Conservation (phyloP, 2,888 invertebrate species). For the Thymelicus acteon region DNA sequence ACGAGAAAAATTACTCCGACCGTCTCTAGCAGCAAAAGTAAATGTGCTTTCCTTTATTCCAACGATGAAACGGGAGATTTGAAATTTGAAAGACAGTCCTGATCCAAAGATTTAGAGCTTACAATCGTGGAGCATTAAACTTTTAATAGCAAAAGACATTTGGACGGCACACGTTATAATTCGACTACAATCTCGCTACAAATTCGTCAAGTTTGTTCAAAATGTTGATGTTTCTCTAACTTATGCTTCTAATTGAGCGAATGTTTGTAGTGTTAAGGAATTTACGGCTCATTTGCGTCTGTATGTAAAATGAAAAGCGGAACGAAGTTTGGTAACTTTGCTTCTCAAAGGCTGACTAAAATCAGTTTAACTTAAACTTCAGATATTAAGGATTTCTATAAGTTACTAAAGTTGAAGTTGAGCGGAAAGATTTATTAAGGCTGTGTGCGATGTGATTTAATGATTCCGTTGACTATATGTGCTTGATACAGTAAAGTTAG, state of each 20-base stretch:
- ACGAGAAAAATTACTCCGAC: conserved; percentile 4
- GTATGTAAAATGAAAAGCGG: conserved; percentile 19
- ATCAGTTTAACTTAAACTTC: background rate
- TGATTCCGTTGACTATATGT: background rate
- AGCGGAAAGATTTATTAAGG: background rate
- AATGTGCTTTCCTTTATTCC: conserved; percentile 28
- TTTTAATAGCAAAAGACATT: conserved; percentile 32
- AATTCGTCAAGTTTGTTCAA: conserved; percentile 57
- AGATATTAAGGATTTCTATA: background rate
- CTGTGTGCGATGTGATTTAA: background rate
- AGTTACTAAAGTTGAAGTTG: background rate
- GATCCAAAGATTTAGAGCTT: conserved; percentile 13
- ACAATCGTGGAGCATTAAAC: conserved; percentile 15
- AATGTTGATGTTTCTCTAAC: conserved; percentile 61
- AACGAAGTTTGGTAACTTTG: conserved; percentile 20
- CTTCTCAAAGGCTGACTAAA: background rate
- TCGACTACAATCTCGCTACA: conserved; percentile 47
- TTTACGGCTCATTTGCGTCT: conserved; percentile 24
- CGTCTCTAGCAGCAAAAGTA: conserved; percentile 24
- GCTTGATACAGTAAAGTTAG: no score
- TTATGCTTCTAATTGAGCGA: conserved; percentile 54
- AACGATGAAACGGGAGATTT: conserved; percentile 24
- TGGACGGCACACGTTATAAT: conserved; percentile 40
- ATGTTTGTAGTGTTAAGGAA: conserved; percentile 49
- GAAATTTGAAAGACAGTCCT: conserved; percentile 8